Evolutionary conservation across 2,113 vertebrate genomes (phyloP), one percentile per base, ranked within the genome.

Genomic region (Ceyx melanurus): DNA sequence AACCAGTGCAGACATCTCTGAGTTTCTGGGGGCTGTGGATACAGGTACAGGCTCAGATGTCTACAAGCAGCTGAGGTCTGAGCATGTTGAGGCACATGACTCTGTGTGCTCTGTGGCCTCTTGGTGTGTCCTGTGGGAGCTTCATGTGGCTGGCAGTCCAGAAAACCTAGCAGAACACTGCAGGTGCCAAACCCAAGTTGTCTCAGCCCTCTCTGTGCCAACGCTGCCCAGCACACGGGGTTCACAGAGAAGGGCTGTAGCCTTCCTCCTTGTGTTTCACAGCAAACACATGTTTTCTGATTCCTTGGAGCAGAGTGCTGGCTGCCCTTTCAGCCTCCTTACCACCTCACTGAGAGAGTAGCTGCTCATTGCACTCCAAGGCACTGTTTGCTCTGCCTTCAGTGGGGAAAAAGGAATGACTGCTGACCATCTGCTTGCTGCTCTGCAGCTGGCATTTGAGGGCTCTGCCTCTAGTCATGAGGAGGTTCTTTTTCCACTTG

Each of bases 141-240:
- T 46, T 74, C 56, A 33, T 21, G 0, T 19, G 37, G 45, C 51
- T 60, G 62, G 31, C 45, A 33, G 8, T 22, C 22, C 45, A 45
- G 62, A 70, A 71, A 50, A 46, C 51, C 26, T 40, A 13, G 11
- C 9, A 57, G 51, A 60, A 72, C 22, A 29, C 5, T 2, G 6
- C 37, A 53, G 43, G 51, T 79, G 74, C 74, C 88, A 71, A 88
- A 66, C 22, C 11, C 16, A 35, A 20, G 14, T 28, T 22, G 31
- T 60, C 40, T 37, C 51, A 56, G 58, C 64, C 35, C 8, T 13
- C 50, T 31, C 77, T 1, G 0, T 51, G 48, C 60, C 66, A 45
- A 1, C 3, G 3, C 56, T 58, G 57, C 57, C 75, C 26, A 10
- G 68, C 3, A 0, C 50, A 6, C 0, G 0, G 57, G 20, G 74